A percentile compares a stretch with the other conserved stretches of the same genome.
These are phyloP conservation scores for Synergus laeviventris DNA, from an alignment of 2,888 invertebrate species.

Conservation along the genomic window DNA sequence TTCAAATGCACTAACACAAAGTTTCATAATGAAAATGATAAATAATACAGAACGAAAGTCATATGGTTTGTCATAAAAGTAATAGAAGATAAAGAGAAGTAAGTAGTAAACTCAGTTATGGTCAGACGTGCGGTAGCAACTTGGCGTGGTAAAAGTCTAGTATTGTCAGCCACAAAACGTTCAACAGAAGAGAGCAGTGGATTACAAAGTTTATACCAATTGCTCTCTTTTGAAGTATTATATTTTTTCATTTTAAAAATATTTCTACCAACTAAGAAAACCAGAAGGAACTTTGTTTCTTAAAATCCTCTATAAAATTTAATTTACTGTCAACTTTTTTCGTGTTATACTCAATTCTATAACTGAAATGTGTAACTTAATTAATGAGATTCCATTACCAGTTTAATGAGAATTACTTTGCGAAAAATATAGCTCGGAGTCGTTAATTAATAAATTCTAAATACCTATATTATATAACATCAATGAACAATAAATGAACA, in stretches of 20 bases:
- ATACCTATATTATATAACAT: too few species aligned
- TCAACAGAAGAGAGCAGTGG: neutral
- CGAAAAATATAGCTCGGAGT: neutral
- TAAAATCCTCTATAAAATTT: neutral
- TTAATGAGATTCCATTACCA: neutral
- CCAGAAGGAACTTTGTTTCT: neutral
- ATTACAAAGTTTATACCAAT: neutral
- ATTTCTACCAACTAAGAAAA: neutral
- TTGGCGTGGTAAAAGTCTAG: neutral
- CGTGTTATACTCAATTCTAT: neutral
- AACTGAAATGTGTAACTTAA: slow-evolving; percentile 1
- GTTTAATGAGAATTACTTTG: neutral
- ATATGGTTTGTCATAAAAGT: neutral
- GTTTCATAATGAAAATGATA: neutral
- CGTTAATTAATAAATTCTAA: too few species aligned
- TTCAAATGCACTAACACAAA: neutral
- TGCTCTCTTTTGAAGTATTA: neutral
- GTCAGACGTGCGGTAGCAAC: slow-evolving; percentile 2
- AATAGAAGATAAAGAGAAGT: neutral
- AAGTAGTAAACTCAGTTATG: slow-evolving; percentile 19
- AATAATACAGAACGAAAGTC: neutral
- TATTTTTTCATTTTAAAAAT: too few species aligned
- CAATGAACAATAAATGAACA: too few species aligned
- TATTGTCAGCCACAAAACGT: neutral
- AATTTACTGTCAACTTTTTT: neutral